Evolutionary conservation across 2,797 vertebrate genomes (phyloP).

Genomic region (Onychomys arenicola): DNA sequence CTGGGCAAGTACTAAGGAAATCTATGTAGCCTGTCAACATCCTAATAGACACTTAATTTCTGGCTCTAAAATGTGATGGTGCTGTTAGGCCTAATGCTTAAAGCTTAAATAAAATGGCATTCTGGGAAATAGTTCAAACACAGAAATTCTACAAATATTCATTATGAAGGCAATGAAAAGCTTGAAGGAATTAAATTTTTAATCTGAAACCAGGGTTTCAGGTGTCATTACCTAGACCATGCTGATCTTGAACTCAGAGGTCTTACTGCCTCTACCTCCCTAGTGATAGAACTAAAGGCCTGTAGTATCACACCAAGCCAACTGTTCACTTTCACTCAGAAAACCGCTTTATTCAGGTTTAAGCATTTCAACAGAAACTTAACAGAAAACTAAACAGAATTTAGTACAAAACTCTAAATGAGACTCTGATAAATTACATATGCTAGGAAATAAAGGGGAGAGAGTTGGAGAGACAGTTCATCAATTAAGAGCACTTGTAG

Average conservation of each 20-base stretch:
- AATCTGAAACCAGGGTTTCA: background rate
- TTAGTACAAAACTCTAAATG: background rate
- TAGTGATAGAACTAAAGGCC: background rate
- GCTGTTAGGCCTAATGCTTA: background rate
- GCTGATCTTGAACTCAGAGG: background rate
- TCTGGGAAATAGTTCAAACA: conserved; percentile 35
- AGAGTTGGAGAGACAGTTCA: background rate
- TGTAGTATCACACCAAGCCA: background rate
- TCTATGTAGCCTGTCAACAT: background rate
- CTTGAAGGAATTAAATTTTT: background rate
- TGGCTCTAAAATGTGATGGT: background rate
- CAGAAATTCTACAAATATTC: conserved; percentile 9
- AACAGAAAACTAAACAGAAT: no score
- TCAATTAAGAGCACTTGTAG: background rate
- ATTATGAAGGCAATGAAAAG: conserved; percentile 29
- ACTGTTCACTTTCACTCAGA: background rate
- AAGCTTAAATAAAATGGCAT: conserved; percentile 46
- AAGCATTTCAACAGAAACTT: background rate
- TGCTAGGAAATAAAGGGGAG: background rate
- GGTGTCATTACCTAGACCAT: background rate
- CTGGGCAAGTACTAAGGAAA: background rate
- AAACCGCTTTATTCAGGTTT: background rate
- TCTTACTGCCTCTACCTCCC: background rate
- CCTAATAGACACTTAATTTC: background rate
- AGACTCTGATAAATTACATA: background rate